These are phyloP conservation scores for Leucoptera coffeella DNA, from an alignment of 2,888 invertebrate genomes.

Conservation along the genomic window DNA sequence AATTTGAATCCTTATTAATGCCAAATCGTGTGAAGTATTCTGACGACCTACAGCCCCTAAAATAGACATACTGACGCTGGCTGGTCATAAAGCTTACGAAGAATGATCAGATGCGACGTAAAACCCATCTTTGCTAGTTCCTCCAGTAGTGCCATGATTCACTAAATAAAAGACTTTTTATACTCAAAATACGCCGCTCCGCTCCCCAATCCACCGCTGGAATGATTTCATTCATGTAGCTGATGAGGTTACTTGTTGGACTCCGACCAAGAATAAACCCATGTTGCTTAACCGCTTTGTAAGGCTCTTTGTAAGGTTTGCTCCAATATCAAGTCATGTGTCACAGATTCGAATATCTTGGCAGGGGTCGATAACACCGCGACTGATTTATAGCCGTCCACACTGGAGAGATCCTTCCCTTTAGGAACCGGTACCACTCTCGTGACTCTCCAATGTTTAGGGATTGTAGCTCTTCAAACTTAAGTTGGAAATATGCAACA, in stretches of 20 bases:
- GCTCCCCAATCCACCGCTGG: background rate
- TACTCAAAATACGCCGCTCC: background rate
- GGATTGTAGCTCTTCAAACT: background rate
- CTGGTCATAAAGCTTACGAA: background rate
- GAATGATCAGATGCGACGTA: background rate
- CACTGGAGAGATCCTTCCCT: background rate
- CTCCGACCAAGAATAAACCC: background rate
- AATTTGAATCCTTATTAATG: background rate
- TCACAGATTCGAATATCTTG: background rate
- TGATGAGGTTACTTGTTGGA: background rate
- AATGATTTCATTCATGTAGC: background rate
- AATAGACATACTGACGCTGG: background rate
- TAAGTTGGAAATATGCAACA: background rate
- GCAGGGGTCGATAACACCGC: background rate
- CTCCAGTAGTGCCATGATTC: too few species aligned
- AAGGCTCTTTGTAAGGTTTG: background rate
- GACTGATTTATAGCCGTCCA: background rate
- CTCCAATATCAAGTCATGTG: background rate
- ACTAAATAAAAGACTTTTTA: slow-evolving; percentile 3
- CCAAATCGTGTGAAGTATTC: background rate
- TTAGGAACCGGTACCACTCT: background rate
- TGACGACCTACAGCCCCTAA: background rate
- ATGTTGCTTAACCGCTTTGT: background rate
- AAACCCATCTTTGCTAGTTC: background rate
- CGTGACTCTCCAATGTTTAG: background rate